Evolutionary conservation across 23 tunicate species (phyloP).

Genomic region (Trididemnum miniatum): DNA sequence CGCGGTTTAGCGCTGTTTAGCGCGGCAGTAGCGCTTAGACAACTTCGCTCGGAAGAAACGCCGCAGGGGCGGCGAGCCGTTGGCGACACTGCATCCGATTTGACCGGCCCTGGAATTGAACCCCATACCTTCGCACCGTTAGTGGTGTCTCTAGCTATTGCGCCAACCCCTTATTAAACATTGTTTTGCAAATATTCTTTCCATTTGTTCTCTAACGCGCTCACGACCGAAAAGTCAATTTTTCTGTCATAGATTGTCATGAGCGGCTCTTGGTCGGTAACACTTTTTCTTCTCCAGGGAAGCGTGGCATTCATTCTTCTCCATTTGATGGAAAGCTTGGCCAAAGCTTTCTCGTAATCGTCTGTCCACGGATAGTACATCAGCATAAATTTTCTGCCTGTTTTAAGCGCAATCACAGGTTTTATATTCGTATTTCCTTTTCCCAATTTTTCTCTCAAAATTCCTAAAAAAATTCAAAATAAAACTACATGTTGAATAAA

Average conservation of each 20-base stretch:
- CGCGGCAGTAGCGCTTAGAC: too few relatives aligned
- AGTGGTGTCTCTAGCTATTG: too few relatives aligned
- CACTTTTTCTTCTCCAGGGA: conserved; percentile 13
- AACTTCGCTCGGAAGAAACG: too few relatives aligned
- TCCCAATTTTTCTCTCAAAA: conserved; percentile 61
- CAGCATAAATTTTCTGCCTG: conserved; percentile 19
- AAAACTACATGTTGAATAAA: background rate
- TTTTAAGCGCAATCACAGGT: conserved; percentile 36
- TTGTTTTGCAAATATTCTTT: too few relatives aligned
- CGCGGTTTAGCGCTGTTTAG: too few relatives aligned
- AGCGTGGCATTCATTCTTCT: conserved; percentile 36
- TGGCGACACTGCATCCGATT: too few relatives aligned
- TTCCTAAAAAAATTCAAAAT: conserved; percentile 30
- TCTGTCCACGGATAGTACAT: conserved; percentile 71
- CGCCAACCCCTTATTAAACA: too few relatives aligned
- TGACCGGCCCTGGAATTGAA: too few relatives aligned
- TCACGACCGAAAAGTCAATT: too few relatives aligned
- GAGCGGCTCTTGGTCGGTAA: background rate
- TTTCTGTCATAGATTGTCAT: background rate
- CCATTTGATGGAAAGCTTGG: conserved; percentile 56
- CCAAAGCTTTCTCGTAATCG: background rate
- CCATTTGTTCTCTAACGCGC: too few relatives aligned
- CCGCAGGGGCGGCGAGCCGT: too few relatives aligned
- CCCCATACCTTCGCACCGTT: too few relatives aligned
- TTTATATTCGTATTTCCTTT: conserved; percentile 30